Percentiles rank a stretch among this genome's conserved stretches.
These are phyloP conservation scores for Drosophila pegasa DNA, from an alignment of 2,888 invertebrate genomes.

Conservation along the genomic window DNA sequence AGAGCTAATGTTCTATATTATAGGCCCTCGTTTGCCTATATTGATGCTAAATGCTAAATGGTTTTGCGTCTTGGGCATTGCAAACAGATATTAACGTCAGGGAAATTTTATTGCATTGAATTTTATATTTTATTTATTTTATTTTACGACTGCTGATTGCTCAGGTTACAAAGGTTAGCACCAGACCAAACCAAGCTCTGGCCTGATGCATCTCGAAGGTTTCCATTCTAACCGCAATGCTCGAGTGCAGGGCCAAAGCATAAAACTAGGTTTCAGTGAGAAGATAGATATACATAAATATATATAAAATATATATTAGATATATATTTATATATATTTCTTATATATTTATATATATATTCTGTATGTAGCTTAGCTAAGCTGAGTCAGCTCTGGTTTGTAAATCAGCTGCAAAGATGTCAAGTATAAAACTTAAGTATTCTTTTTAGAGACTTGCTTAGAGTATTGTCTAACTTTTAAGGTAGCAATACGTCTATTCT, in stretches of 20 bases:
- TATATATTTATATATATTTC: background rate
- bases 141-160: constrained; percentile 4
- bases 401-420: background rate
- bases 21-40: background rate
- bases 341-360: background rate
- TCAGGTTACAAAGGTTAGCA: constrained; percentile 43
- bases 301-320: no score
- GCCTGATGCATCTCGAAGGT: constrained; percentile 6
- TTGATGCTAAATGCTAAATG: background rate
- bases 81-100: constrained; percentile 38
- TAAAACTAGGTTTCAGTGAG: constrained; percentile 21
- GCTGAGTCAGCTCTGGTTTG: background rate
- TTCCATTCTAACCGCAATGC: constrained; percentile 27
- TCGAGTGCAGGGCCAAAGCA: constrained; percentile 16
- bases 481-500: background rate
- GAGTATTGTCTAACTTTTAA: background rate
- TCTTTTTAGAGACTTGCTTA: background rate
- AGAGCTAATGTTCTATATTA: constrained; percentile 5
- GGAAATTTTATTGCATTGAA: constrained; percentile 7
- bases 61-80: constrained; percentile 20
- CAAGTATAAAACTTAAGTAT: background rate
- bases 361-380: background rate
- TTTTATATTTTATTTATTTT: background rate
- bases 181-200: constrained; percentile 4
- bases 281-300: background rate